Base-by-base conservation (phyloP, 2,888 invertebrate genomes). In the Phaedon cochleariae region DNA sequence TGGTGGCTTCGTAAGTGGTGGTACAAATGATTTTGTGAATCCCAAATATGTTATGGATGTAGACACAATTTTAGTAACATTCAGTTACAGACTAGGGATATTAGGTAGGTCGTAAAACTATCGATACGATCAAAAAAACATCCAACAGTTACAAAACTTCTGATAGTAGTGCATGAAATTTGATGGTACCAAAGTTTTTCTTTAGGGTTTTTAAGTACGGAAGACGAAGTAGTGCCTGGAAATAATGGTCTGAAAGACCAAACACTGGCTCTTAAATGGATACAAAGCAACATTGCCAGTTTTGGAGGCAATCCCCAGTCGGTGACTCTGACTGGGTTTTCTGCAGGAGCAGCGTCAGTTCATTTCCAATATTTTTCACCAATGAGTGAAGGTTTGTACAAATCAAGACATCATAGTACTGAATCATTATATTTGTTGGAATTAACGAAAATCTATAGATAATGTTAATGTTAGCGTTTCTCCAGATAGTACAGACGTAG, bases 1-100 rank as follows among this genome's bases (percentile, higher is more conserved):
- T 10, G 83, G 90, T 0, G 88, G 87, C 17, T 90, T 87, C 77
- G 89, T 90, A 86, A 88, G 86, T 67, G 90, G 90, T 0, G 80
- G 84, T 0, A 84, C 85, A 0, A 77, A 81, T 12, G 87, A 86
- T 75, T 88, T 87, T 76, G 15, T 67, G 2, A 86, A 86, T 0
- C 85, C 89, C 0, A 79, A 84, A 3, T 83, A 85, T 67, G 70
- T 91, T 0, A 88, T 91, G 88, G 87, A 88, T 55, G 80, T 83
- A 41, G 87, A 90, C 67, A 72, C 80, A 1, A 62, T 82, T 12
- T 74, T 74, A 6, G 80, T 82, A 15, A 75, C 70, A 12, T 65
- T 81, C 9, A 82, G 80, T 66, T 82, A 82, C 54, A 72, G 81
- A 22, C 58, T 81, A n/a, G 79, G 78, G 26, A 67, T 76, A 20